Base-by-base conservation (phyloP, 2,797 vertebrate species). In the Paedocypris micromegethes region DNA sequence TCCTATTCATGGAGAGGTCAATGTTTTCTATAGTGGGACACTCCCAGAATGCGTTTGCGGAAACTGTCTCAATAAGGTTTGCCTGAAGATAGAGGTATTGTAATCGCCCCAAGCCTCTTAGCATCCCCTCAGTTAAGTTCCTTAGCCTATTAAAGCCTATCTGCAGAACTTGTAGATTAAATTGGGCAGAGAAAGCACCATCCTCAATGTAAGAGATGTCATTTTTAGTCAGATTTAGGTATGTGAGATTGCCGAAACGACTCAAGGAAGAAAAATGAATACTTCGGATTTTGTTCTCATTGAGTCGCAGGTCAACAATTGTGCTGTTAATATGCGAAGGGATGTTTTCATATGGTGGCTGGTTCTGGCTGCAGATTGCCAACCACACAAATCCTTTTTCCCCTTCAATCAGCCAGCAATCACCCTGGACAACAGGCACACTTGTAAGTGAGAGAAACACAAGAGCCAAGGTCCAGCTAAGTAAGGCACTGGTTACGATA, bases 11-110 rank as follows among this genome's bases (percentile, higher is more conserved):
- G 82, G 97, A 99, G 72, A 99, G 90, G 86, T 99, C 97, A 47
- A 99, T 90, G 80, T 98, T 99, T 88, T 97, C 89, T 23, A 99
- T 91, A 84, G 93, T 95, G 76, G 92, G 94, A 78, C 96, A 98
- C 84, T 98, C 97, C 92, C 94, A 93, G 88, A 99, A 98, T 84
- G 94, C 92, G 84, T 96, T 94, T 81, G 92, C 91, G 70, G 92
- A 90, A 77, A 99, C 95, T 2, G 86, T 89, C 90, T 99, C 97
- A 0, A 99, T 99, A 85, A 94, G 91, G 86, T 99, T 99, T 73
- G 97, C 96, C 81, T 99, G 97, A 82, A 99, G 92, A 90, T 99
- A 98, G 73, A 99, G 94, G 80, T 98, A 97, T 90, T 99, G 94
- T 77, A 99, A 91, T 84, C 93, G 95, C 77, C 93, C 89, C 86